Base-by-base conservation (phyloP, 23 tunicate species). In the Ciona savignyi region DNA sequence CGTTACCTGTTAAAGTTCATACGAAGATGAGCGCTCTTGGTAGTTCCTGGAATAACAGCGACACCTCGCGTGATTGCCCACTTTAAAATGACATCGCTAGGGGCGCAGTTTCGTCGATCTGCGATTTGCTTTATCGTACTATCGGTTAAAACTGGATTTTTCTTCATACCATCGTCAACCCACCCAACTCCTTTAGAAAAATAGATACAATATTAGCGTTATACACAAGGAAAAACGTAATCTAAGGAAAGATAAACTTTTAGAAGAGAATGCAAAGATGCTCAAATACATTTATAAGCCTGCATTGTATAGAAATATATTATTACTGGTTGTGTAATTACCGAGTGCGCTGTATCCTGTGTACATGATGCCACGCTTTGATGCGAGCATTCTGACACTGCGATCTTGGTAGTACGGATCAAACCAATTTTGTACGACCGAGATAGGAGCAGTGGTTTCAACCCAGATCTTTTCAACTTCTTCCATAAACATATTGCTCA, bases 361-460 rank as follows among this genome's bases (percentile, higher is more conserved):
- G 35, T 33, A 69, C 20, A 26, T 65, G 9, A 78, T 78, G 11
- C 83, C 75, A 15, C 25, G 51, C 30, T 48, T 29, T 1, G 61
- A 25, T 20, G 74, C 31, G n/a, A 67, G 25, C 0, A 29, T 20
- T 68, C 74, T 28, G 2, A 49, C 32, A 24, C 35, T 27, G 11
- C 34, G 27, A 30, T 78, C 83, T 68, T 78, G 75, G 29, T 28
- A 48, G 31, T 78, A 78, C 6, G 83, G 83, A 48, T 78, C 83
- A 23, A 78, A 69, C 83, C 83, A 78, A 49, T 78, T 78, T 68
- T 78, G 83, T 32, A 78, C 19, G 35, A 78, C 74, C n/a, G 83
- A 78, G 19, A 70, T 69, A 3, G 42, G 74, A 27, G 51, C 60
- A 28, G 32, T 32, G 11, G 64, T 68, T 0, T 66, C 67, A 23